phyloP scores from a whole-genome alignment of 2,888 invertebrate species.

The Melinaea marsaeus region DNA sequence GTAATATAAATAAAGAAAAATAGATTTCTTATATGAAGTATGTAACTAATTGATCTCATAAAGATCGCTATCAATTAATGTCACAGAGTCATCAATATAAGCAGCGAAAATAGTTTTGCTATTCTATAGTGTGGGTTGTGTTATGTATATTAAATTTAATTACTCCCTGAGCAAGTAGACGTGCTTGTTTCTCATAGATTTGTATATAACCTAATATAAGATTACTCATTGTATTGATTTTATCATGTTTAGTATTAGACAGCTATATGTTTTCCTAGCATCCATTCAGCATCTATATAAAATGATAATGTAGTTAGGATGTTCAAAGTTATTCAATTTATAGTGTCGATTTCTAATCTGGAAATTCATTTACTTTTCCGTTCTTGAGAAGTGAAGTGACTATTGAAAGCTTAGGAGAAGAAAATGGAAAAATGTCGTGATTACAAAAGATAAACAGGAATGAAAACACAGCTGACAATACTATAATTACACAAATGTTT shows the following conservation, averaged over 20 bases:
- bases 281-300: conserved; percentile 17
- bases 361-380: conserved; percentile 15
- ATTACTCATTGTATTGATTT: conserved; percentile 42
- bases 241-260: conserved; percentile 30
- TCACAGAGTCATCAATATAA: conserved; percentile 41
- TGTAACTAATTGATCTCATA: too few species aligned
- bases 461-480: conserved; percentile 75
- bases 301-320: conserved; percentile 30
- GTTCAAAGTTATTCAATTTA: conserved; percentile 27
- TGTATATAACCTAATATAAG: conserved; percentile 72
- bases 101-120: conserved; percentile 50
- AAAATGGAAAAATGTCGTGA: conserved; percentile 44
- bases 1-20: too few species aligned
- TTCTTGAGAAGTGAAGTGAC: conserved; percentile 16
- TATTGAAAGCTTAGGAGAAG: conserved; percentile 13
- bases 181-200: conserved; percentile 65
- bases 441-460: conserved; percentile 47
- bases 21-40: too few species aligned
- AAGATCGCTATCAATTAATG: conserved; percentile 1
- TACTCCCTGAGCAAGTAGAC: conserved; percentile 65
- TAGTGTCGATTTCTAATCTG: conserved; percentile 19
- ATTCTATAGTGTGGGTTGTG: conserved; percentile 77
- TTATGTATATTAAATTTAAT: conserved; percentile 68
- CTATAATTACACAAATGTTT: conserved; percentile 68
- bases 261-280: conserved; percentile 28